Conservation (phyloP, 1,140 invertebrate genomes). For the Diorhabda carinulata region DNA sequence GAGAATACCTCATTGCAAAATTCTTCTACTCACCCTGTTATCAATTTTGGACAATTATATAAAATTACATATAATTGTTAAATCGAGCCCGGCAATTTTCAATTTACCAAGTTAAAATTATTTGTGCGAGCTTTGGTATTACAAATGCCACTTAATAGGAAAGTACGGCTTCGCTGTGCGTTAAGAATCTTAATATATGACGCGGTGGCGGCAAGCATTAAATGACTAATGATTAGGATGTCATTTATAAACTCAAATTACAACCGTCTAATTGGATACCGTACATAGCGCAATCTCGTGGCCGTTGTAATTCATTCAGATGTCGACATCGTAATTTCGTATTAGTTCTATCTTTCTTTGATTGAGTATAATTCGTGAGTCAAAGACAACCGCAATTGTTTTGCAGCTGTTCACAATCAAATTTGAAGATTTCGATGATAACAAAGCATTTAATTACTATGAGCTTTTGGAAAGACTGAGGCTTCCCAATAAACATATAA, state of each 20-base stretch:
- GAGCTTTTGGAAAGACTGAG: too few relatives aligned
- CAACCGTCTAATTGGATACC: slow-evolving; percentile 35
- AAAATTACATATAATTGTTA: too few relatives aligned
- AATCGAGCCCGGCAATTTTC: too few relatives aligned
- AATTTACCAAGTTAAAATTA: too few relatives aligned
- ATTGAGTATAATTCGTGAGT: not conserved
- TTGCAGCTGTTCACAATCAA: not conserved
- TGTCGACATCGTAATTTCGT: not conserved
- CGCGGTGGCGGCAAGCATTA: slow-evolving; percentile 19
- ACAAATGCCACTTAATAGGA: slow-evolving; percentile 12
- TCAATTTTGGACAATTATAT: too few relatives aligned
- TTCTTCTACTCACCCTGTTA: too few relatives aligned
- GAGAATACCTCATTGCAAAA: too few relatives aligned
- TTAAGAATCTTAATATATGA: slow-evolving; percentile 27
- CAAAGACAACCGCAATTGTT: slow-evolving; percentile 4
- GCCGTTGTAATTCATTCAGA: slow-evolving; percentile 30
- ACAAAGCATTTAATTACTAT: too few relatives aligned
- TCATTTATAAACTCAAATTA: slow-evolving; percentile 39
- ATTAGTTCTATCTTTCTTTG: not conserved
- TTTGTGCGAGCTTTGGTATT: not conserved
- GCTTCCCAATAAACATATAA: too few relatives aligned
- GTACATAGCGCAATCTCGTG: slow-evolving; percentile 29
- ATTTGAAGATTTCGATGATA: too few relatives aligned
- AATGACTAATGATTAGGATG: slow-evolving; percentile 40
- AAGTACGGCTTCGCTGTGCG: slow-evolving; percentile 3